Percentiles rank a stretch among this genome's conserved stretches.
Evolutionary conservation across 2,797 vertebrate species (phyloP).

Genomic region (Acanthis flammea): DNA sequence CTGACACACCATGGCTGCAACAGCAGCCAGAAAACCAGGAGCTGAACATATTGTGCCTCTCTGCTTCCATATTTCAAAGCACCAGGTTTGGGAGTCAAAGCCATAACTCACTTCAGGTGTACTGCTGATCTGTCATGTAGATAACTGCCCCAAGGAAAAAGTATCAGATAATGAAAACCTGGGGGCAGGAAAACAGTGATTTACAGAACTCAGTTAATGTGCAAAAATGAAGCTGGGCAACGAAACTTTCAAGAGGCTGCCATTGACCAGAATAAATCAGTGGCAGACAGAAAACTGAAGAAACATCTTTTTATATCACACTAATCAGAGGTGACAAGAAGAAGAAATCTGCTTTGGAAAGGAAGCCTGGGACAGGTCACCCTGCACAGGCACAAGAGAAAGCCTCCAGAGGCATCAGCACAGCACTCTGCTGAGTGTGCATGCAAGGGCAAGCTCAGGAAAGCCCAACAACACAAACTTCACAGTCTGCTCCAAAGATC

Average conservation of each 20-base stretch:
- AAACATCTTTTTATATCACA: background rate
- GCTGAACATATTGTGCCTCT: background rate
- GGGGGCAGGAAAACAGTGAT: background rate
- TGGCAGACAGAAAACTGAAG: background rate
- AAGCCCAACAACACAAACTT: background rate
- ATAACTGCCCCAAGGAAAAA: background rate
- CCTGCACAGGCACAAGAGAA: background rate
- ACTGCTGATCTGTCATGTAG: background rate
- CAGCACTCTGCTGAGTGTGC: background rate
- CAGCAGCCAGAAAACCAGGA: background rate
- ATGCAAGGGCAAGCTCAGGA: background rate
- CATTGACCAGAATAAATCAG: background rate
- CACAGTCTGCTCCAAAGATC: background rate
- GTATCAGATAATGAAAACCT: background rate
- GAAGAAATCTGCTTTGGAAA: constrained; percentile 18
- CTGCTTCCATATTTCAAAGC: background rate
- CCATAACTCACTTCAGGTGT: background rate
- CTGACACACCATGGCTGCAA: background rate
- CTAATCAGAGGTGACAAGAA: background rate
- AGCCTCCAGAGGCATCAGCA: background rate
- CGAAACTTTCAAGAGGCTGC: background rate
- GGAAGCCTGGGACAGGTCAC: background rate
- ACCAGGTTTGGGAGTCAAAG: background rate
- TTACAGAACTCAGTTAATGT: background rate
- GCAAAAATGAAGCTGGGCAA: background rate